A percentile compares a stretch with the other conserved stretches of the same genome.
Conservation (phyloP, 2,797 vertebrate genomes). For the Aratinga solstitialis region DNA sequence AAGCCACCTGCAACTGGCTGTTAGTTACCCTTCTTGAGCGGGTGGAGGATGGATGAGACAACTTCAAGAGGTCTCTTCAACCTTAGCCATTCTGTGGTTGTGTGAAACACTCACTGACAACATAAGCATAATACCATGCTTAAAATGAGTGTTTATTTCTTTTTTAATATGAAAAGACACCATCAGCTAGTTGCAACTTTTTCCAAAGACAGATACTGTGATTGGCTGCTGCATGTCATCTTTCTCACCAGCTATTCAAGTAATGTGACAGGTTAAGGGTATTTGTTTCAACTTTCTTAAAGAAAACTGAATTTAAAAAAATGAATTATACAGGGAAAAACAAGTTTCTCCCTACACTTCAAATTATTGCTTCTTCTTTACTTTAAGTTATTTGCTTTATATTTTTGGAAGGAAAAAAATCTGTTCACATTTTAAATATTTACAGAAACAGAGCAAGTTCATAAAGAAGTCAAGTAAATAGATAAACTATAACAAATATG, state of each 20-base stretch:
- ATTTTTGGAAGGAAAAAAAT: not conserved
- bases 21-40: not conserved
- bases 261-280: not conserved
- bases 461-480: not conserved
- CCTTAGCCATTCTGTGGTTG: not conserved
- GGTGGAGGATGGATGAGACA: accelerated
- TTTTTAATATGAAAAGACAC: not conserved
- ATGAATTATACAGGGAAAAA: not conserved
- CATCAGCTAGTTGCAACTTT: not conserved
- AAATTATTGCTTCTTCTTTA: not conserved
- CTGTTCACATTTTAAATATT: not conserved
- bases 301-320: not conserved
- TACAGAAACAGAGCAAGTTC: not conserved
- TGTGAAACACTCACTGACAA: not conserved
- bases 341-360: not conserved
- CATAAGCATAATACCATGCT: not conserved
- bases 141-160: not conserved
- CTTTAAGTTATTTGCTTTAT: not conserved
- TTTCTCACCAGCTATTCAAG: not conserved
- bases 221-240: not conserved
- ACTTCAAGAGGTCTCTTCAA: not conserved
- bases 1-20: not conserved
- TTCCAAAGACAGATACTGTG: not conserved
- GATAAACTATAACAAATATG: not conserved
- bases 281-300: not conserved